Base-by-base conservation (phyloP, 2,113 vertebrate genomes). In the Cephalopterus ornatus region DNA sequence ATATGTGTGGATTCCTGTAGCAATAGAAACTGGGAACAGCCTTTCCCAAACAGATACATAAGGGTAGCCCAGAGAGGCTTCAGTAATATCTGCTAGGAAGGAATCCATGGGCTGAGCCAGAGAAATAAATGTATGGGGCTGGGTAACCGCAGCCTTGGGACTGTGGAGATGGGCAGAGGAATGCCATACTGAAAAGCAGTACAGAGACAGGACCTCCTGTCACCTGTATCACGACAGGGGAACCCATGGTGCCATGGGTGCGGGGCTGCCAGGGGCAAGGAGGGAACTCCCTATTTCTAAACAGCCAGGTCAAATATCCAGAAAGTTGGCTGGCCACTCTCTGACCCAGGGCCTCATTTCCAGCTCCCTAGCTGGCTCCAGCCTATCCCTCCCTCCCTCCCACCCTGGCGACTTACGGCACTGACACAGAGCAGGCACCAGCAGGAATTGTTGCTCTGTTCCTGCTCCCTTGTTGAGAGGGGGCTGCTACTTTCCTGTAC, bases 91-190 rank as follows among this genome's bases (percentile, higher is more conserved):
- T 90, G 47, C 22, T n/a, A 59, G 58, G 26, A 89, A 75, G n/a
- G 12, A 28, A 87, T 35, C 42, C 0, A 0, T 67, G 44, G 16
- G 16, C 52, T 61, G 39, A 77, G 27, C 8, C 9, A 59, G 52
- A 46, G 37, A 77, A 24, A 80, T 56, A 37, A 71, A 68, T 21
- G 14, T 4, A 1, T n/a, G 12, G 18, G 14, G 24, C 39, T 85
- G 37, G 4, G 5, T n/a, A 78, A 63, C 11, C 1, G 0, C 58
- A 63, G 1, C 22, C 37, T 46, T 84, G 42, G 27, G 33, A 37
- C 55, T 44, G 22, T 35, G 30, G 32, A 59, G 55, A 55, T 50
- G 23, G 63, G 19, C 41, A 89, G 39, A 33, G 62, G 65, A 74
- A 59, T 47, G 39, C 24, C 4, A 10, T n/a, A 42, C 21, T 62